A percentile compares a stretch with the other conserved stretches of the same genome.
Evolutionary conservation across 2,113 vertebrate genomes (phyloP).

Genomic region (Tor tambroides): DNA sequence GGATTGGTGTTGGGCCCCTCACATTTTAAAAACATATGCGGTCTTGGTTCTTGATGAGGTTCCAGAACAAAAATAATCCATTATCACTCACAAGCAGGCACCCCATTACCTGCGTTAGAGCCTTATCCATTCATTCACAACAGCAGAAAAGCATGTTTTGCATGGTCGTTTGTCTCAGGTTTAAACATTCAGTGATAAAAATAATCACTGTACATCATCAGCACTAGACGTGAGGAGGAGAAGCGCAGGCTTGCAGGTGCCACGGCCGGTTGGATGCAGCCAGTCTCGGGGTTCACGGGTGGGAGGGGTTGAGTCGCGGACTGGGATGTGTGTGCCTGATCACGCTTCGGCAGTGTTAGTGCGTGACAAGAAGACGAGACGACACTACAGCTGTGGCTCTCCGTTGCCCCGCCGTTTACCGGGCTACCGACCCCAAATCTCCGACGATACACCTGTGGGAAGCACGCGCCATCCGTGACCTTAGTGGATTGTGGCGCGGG

Average conservation of each 20-base stretch:
- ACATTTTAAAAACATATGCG: not conserved
- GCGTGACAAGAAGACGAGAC: conserved; percentile 73
- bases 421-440: conserved; percentile 5
- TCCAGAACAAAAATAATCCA: not conserved
- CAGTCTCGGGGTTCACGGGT: conserved; percentile 41
- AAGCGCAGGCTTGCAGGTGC: conserved; percentile 1
- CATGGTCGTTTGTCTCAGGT: not conserved
- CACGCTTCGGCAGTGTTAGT: conserved; percentile 67
- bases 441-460: conserved; percentile 19
- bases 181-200: not conserved
- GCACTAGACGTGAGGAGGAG: conserved; percentile 21
- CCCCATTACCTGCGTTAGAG: not conserved
- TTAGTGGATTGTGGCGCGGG: not conserved
- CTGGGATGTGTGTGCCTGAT: conserved; percentile 48
- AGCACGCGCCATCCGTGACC: conserved; percentile 11
- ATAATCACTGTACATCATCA: not conserved
- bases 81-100: not conserved
- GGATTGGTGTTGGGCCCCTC: not conserved
- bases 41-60: not conserved
- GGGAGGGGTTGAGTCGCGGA: conserved; percentile 64
- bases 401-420: conserved; percentile 38
- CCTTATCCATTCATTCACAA: not conserved
- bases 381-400: conserved; percentile 49
- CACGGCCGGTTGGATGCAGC: conserved; percentile 12
- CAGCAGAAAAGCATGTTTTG: not conserved